Evolutionary conservation across 1,140 invertebrate genomes (phyloP).

Genomic region (Vanessa atalanta): DNA sequence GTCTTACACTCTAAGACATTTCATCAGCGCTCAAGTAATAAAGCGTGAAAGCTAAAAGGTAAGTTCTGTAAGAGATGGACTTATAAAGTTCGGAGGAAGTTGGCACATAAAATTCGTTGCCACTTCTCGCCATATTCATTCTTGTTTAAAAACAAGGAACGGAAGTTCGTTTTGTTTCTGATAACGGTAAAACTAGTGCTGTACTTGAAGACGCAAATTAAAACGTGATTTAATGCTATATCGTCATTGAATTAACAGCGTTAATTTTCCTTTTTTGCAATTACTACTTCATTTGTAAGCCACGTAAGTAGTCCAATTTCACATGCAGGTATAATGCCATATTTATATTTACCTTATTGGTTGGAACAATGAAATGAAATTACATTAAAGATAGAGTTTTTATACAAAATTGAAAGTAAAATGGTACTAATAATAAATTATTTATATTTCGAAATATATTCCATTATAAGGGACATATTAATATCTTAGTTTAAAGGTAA

Average conservation of each 20-base stretch:
- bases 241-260: background rate
- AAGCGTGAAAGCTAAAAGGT: slow-evolving; percentile 16
- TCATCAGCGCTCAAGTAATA: slow-evolving; percentile 14
- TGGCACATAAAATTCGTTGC: slow-evolving; percentile 22
- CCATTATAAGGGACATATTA: too few relatives aligned
- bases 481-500: too few relatives aligned
- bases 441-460: too few relatives aligned
- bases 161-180: slow-evolving; percentile 6
- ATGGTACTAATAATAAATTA: too few relatives aligned
- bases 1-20: background rate
- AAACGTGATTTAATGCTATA: background rate
- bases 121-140: slow-evolving; percentile 2
- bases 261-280: background rate
- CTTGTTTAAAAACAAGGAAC: slow-evolving; percentile 18
- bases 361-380: too few relatives aligned
- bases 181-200: slow-evolving; percentile 4
- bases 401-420: too few relatives aligned
- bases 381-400: too few relatives aligned
- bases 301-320: too few relatives aligned
- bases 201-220: background rate
- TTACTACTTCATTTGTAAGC: background rate
- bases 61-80: slow-evolving; percentile 25
- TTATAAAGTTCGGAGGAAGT: slow-evolving; percentile 25
- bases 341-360: too few relatives aligned
- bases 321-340: too few relatives aligned